Evolutionary conservation across 2,797 vertebrate species (phyloP).

Genomic region (Helostoma temminkii): DNA sequence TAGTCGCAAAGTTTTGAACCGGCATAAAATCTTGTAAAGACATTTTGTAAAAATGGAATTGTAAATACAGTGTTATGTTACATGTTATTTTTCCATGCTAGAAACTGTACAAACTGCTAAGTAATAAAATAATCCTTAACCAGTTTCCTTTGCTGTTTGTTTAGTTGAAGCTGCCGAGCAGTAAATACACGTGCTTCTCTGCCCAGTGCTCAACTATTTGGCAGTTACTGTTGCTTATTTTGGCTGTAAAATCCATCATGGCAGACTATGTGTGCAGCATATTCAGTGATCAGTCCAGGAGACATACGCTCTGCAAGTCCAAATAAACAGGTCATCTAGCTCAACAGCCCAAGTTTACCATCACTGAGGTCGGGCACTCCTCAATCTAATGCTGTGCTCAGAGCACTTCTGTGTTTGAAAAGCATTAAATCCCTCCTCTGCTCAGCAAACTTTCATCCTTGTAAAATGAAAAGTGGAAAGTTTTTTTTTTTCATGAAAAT

Average conservation of each 20-base stretch:
- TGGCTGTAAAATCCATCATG: slow-evolving; percentile 68
- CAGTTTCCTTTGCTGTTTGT: slow-evolving; percentile 68
- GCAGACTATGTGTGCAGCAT: slow-evolving; percentile 58
- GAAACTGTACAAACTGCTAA: slow-evolving; percentile 94
- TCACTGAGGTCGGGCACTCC: slow-evolving; percentile 34
- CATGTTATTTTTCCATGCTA: slow-evolving; percentile 90
- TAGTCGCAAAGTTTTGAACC: slow-evolving; percentile 82
- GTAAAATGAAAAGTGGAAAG: slow-evolving; percentile 63
- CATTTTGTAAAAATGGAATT: slow-evolving; percentile 92
- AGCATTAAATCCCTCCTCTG: slow-evolving; percentile 59
- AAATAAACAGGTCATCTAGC: slow-evolving; percentile 81
- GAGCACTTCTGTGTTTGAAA: slow-evolving; percentile 55
- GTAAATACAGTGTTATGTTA: slow-evolving; percentile 93
- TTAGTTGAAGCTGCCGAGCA: slow-evolving; percentile 59
- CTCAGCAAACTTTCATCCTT: slow-evolving; percentile 51
- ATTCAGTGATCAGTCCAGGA: slow-evolving; percentile 65
- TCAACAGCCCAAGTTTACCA: slow-evolving; percentile 55
- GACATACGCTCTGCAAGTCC: slow-evolving; percentile 66
- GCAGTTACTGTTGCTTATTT: slow-evolving; percentile 76
- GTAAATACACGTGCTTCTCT: slow-evolving; percentile 65
- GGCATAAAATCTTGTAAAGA: slow-evolving; percentile 90
- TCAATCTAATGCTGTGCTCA: slow-evolving; percentile 52
- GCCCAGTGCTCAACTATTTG: slow-evolving; percentile 61
- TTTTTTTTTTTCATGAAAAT: slow-evolving; percentile 66
- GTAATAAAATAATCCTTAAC: slow-evolving; percentile 92